Conservation (phyloP, 2,113 vertebrate genomes). For the Patagioenas fasciata region DNA sequence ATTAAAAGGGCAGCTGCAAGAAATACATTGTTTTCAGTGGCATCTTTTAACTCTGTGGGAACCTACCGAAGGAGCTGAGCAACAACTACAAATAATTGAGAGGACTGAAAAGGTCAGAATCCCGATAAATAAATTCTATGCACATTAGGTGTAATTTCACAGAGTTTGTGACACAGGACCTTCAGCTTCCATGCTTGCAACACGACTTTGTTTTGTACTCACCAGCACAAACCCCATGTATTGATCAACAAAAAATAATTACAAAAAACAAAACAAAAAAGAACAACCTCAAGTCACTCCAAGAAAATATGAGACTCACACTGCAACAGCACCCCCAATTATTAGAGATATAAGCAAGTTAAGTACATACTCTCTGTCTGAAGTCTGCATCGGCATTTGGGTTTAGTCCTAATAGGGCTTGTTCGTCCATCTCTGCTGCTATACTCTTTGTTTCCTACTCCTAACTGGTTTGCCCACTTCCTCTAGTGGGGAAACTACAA, state of each 20-base stretch:
- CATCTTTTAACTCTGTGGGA: background rate
- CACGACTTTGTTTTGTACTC: background rate
- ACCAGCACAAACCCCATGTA: background rate
- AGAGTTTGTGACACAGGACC: fast-evolving
- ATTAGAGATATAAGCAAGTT: background rate
- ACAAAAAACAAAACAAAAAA: background rate
- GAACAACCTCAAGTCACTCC: background rate
- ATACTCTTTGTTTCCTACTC: conserved; percentile 79
- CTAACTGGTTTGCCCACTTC: conserved; percentile 76
- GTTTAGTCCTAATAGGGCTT: conserved; percentile 96
- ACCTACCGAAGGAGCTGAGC: fast-evolving
- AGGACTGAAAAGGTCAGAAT: background rate
- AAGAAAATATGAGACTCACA: background rate
- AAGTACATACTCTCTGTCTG: conserved; percentile 87
- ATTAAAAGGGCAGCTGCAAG: background rate
- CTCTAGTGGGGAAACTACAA: conserved; percentile 61
- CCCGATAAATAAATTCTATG: background rate
- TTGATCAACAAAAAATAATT: background rate
- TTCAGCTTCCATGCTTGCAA: background rate
- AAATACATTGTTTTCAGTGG: background rate
- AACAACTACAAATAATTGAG: background rate
- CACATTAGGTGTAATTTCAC: background rate
- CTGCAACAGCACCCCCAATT: background rate
- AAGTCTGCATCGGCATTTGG: conserved; percentile 94
- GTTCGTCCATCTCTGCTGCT: conserved; percentile 93